These are phyloP conservation scores for Aplysia californica DNA, from an alignment of 1,140 invertebrate species.

Conservation along the genomic window DNA sequence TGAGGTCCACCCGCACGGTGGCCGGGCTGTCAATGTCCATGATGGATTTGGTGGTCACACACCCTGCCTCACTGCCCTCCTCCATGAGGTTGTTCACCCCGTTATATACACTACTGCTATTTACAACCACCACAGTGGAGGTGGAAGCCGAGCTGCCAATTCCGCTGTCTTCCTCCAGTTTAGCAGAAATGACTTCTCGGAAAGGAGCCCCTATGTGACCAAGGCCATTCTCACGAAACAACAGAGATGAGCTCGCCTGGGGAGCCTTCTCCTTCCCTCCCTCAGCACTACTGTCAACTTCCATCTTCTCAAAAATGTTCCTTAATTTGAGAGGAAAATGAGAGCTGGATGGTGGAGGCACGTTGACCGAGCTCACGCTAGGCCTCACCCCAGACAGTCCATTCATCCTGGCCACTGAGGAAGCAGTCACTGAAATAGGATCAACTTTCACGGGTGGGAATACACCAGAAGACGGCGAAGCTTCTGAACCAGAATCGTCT, in stretches of 20 bases:
- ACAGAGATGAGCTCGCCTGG: background rate
- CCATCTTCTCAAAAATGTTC: slow-evolving; percentile 9
- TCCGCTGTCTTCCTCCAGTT: slow-evolving; percentile 4
- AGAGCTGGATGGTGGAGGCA: background rate
- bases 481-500: no score
- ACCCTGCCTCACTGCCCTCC: slow-evolving; percentile 11
- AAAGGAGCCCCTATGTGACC: background rate
- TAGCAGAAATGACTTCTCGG: background rate
- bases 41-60: slow-evolving; percentile 18
- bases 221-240: background rate
- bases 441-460: background rate
- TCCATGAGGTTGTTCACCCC: slow-evolving; percentile 25
- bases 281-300: slow-evolving; percentile 20
- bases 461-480: no score
- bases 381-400: background rate
- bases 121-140: slow-evolving; percentile 10
- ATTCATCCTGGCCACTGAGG: background rate
- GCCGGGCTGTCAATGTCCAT: slow-evolving; percentile 25
- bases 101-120: slow-evolving; percentile 22
- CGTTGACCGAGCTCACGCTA: background rate
- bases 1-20: slow-evolving; percentile 21
- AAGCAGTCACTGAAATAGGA: background rate
- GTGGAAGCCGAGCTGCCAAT: slow-evolving; percentile 13
- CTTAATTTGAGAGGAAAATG: background rate
- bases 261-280: background rate